A percentile compares a stretch with the other conserved stretches of the same genome.
Evolutionary conservation across 2,888 invertebrate genomes (phyloP).

Genomic region (Lydus trimaculatus): DNA sequence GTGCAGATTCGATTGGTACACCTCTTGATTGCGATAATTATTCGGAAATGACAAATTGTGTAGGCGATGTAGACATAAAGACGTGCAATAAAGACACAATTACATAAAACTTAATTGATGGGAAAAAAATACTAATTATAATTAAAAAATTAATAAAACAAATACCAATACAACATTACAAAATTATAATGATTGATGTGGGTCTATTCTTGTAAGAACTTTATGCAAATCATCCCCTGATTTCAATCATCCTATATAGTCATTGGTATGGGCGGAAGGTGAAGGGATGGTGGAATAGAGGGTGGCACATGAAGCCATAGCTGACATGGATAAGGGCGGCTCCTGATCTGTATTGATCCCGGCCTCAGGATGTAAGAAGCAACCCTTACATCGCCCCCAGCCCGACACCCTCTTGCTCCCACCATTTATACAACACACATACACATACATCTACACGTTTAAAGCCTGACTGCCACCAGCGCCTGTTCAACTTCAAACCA

Average conservation of each 20-base stretch:
- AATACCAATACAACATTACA: conserved; percentile 13
- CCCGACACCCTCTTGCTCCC: conserved; percentile 22
- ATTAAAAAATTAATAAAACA: conserved; percentile 14
- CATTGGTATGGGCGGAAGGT: not conserved
- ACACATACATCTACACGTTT: not conserved
- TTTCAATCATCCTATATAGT: conserved; percentile 2
- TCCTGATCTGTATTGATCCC: conserved; percentile 63
- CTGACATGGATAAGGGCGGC: conserved; percentile 62
- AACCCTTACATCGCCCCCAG: conserved; percentile 58
- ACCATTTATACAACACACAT: not conserved
- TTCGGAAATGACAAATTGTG: conserved; percentile 5
- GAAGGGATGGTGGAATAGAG: conserved; percentile 41
- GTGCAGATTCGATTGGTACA: conserved; percentile 25
- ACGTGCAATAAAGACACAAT: not conserved
- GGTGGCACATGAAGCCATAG: conserved; percentile 50
- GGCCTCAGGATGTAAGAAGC: conserved; percentile 61
- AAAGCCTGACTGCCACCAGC: conserved; percentile 22
- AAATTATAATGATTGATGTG: not conserved
- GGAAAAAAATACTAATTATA: conserved; percentile 18
- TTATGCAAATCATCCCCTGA: conserved; percentile 8
- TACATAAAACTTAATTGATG: conserved; percentile 15
- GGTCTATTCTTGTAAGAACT: not conserved
- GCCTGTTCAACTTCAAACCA: conserved; percentile 19
- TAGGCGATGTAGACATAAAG: not conserved
- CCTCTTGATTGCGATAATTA: conserved; percentile 27